Evolutionary conservation across 2,113 vertebrate genomes (phyloP).

Genomic region (Salvelinus alpinus): DNA sequence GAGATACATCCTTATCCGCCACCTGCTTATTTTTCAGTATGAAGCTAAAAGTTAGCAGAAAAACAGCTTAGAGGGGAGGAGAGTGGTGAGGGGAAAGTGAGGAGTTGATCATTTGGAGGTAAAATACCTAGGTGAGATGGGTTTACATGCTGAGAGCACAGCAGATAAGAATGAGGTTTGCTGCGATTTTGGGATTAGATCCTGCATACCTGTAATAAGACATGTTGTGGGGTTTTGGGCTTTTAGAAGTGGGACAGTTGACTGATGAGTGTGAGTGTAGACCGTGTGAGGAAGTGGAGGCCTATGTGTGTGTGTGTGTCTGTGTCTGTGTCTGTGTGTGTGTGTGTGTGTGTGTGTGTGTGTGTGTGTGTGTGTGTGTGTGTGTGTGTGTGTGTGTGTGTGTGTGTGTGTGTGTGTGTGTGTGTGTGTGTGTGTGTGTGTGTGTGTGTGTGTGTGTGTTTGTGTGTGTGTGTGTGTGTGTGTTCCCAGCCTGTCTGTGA

Average conservation of each 20-base stretch:
- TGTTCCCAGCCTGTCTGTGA: neutral
- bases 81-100: conserved; percentile 1
- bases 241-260: conserved; percentile 28
- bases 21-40: neutral
- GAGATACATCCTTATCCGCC: conserved; percentile 1
- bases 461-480: no score
- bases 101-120: conserved; percentile 6
- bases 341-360: no score
- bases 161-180: conserved; percentile 40
- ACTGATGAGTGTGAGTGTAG: conserved; percentile 14
- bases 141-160: conserved; percentile 20
- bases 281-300: conserved; percentile 13
- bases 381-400: conserved; percentile 9
- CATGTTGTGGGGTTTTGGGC: conserved; percentile 9
- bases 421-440: conserved; percentile 20
- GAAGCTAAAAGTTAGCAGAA: conserved; percentile 27
- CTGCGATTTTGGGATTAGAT: conserved; percentile 40
- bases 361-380: neutral
- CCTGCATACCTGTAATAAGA: conserved; percentile 3
- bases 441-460: neutral
- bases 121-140: conserved; percentile 8
- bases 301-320: conserved; percentile 1
- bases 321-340: no score
- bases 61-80: conserved; percentile 32
- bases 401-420: no score